Conservation (phyloP, 2,797 vertebrate genomes). For the Sphenodon punctatus region DNA sequence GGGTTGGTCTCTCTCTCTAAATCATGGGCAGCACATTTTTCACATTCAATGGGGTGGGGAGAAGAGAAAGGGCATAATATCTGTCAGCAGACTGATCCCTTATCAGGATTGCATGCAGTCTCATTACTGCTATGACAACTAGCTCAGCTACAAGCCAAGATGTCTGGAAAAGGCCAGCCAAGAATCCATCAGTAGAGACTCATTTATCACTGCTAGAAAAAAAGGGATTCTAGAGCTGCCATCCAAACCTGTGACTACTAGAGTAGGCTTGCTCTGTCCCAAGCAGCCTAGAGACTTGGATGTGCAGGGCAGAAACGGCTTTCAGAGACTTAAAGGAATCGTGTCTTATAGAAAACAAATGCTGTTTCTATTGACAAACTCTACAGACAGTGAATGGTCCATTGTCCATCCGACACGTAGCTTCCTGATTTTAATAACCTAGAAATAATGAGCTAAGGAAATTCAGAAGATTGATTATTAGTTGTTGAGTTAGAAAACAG, state of each 20-base stretch:
- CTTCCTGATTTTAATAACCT: background rate
- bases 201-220: slow-evolving; percentile 10
- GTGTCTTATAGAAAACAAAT: background rate
- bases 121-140: slow-evolving; percentile 45
- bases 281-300: rapidly evolving
- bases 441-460: background rate
- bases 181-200: slow-evolving; percentile 1
- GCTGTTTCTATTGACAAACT: rapidly evolving
- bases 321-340: rapidly evolving
- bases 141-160: slow-evolving; percentile 17
- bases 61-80: slow-evolving; percentile 41
- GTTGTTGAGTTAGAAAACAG: background rate
- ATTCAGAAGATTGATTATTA: background rate
- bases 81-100: slow-evolving; percentile 1
- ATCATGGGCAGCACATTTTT: slow-evolving; percentile 12
- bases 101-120: background rate
- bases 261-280: background rate
- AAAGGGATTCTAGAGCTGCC: rapidly evolving
- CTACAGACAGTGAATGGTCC: rapidly evolving
- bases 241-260: rapidly evolving
- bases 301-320: rapidly evolving
- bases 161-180: slow-evolving; percentile 44
- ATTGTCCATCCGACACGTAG: background rate
- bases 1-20: background rate
- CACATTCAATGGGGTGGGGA: background rate